A percentile compares a stretch with the other conserved stretches of the same genome.
phyloP scores from a whole-genome alignment of 2,797 vertebrate species.

The Novumbra hubbsi region DNA sequence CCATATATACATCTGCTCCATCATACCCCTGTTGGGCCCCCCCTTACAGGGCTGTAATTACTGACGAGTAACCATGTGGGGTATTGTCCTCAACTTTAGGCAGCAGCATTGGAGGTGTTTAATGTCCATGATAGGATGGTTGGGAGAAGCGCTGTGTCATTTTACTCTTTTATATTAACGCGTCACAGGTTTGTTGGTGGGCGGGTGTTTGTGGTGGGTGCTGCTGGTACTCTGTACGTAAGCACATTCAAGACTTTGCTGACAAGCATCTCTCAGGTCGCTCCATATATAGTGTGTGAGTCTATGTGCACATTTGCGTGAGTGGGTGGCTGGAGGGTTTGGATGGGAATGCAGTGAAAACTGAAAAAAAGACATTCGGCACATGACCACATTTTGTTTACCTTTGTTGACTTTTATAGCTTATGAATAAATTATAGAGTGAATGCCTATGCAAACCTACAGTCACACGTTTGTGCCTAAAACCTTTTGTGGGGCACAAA shows the following conservation, averaged over 20 bases:
- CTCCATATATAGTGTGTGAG: not conserved
- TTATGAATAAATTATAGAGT: conserved; percentile 20
- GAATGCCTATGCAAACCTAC: not conserved
- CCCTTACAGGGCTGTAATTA: not conserved
- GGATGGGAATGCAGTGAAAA: conserved; percentile 11
- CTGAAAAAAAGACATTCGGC: conserved; percentile 29
- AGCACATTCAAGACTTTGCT: not conserved
- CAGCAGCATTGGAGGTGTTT: not conserved
- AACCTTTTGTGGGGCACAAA: not conserved
- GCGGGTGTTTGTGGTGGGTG: not conserved
- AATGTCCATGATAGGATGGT: not conserved
- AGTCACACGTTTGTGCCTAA: not conserved
- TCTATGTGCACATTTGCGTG: conserved; percentile 8
- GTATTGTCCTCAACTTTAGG: not conserved
- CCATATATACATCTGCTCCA: too few relatives aligned
- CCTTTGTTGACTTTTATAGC: conserved; percentile 20
- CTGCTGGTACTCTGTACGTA: not conserved
- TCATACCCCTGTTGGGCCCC: not conserved
- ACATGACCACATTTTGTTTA: conserved; percentile 35
- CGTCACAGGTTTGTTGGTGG: not conserved
- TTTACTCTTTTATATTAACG: not conserved
- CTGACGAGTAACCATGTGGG: not conserved
- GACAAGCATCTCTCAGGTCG: not conserved
- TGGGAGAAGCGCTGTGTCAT: not conserved
- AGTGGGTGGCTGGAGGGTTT: not conserved